A percentile compares a stretch with the other conserved stretches of the same genome.
These are phyloP conservation scores for Mythimna impura DNA, from an alignment of 2,888 invertebrate genomes.

Conservation along the genomic window DNA sequence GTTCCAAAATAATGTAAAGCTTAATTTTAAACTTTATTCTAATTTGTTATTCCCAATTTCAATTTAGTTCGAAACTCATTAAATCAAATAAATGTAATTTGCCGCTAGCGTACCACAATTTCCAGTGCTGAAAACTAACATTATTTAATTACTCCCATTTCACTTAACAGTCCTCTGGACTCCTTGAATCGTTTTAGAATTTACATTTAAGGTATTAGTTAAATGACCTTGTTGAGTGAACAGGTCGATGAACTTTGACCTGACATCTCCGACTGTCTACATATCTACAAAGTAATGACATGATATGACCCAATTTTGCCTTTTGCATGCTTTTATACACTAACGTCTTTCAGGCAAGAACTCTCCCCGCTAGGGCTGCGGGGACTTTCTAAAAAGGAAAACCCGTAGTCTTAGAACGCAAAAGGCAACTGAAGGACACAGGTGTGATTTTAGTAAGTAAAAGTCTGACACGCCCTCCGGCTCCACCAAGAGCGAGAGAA, in stretches of 20 bases:
- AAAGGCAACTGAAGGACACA: no score
- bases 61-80: conserved; percentile 25
- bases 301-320: neutral
- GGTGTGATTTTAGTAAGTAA: no score
- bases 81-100: conserved; percentile 30
- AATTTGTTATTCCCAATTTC: conserved; percentile 24
- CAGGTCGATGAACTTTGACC: neutral
- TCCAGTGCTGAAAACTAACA: conserved; percentile 30
- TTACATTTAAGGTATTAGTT: neutral
- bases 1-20: neutral
- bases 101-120: conserved; percentile 1
- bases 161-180: neutral
- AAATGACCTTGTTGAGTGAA: neutral
- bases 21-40: neutral
- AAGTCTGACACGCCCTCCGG: no score
- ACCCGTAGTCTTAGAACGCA: no score
- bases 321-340: neutral
- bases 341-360: neutral
- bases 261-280: neutral
- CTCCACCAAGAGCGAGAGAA: no score
- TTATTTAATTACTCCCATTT: conserved; percentile 9
- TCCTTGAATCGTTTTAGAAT: conserved; percentile 9
- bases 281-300: neutral
- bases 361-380: no score
- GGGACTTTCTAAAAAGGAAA: no score